Evolutionary conservation across 2,888 invertebrate genomes (phyloP).

Genomic region (Cantharis rustica): DNA sequence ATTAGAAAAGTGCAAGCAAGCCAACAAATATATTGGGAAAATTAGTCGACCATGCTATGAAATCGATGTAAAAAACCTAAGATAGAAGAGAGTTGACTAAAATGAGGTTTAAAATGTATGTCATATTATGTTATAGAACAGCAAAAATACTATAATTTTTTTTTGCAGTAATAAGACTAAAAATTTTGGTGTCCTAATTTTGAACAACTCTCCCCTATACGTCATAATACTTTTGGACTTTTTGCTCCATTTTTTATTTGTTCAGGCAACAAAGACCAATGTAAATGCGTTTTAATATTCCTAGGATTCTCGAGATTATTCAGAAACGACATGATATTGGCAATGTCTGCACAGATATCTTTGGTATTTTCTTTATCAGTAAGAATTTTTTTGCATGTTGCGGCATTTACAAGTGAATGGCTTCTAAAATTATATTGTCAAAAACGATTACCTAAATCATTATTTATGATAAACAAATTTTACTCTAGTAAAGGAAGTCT

Average conservation of each 20-base stretch:
- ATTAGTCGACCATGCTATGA: too few relatives aligned
- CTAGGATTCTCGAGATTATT: conserved; percentile 53
- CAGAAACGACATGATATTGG: not conserved
- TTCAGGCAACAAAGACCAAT: conserved; percentile 62
- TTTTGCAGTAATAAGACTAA: too few relatives aligned
- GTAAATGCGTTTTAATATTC: conserved; percentile 69
- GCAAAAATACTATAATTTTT: too few relatives aligned
- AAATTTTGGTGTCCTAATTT: too few relatives aligned
- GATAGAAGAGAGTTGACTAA: too few relatives aligned
- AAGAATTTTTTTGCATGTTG: not conserved
- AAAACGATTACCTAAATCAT: not conserved
- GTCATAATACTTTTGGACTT: conserved; percentile 46
- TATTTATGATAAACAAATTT: not conserved
- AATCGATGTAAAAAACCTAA: too few relatives aligned
- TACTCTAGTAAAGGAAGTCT: conserved; percentile 76
- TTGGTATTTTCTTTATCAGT: not conserved
- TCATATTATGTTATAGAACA: too few relatives aligned
- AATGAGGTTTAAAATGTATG: too few relatives aligned
- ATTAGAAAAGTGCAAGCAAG: too few relatives aligned
- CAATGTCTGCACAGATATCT: not conserved
- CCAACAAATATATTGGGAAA: too few relatives aligned
- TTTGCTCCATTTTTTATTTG: conserved; percentile 53
- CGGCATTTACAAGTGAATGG: not conserved
- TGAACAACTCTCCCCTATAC: too few relatives aligned
- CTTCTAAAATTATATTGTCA: not conserved